Conservation (phyloP, 2,113 vertebrate genomes). For the Xenopus tropicalis region UCB_Xtro_10.0 CM004446.2:105127501-105128000, state of each 20-base stretch:
- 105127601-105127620: conserved; percentile 47
- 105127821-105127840: conserved; percentile 11
- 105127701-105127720: conserved; percentile 40
- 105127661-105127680: conserved; percentile 43
- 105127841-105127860: conserved; percentile 11
- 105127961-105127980: conserved; percentile 34
- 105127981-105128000: conserved; percentile 13
- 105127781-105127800: conserved; percentile 26
- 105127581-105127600: conserved; percentile 43
- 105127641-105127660: conserved; percentile 41
- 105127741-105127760: conserved; percentile 39
- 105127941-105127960: conserved; percentile 41
- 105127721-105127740: conserved; percentile 37
- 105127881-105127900: conserved; percentile 32
- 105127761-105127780: conserved; percentile 44
- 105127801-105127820: conserved; percentile 28
- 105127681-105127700: conserved; percentile 36
- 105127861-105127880: conserved; percentile 35
- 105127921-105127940: conserved; percentile 42
- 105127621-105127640: conserved; percentile 40
- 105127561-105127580: conserved; percentile 45
- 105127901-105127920: conserved; percentile 44
- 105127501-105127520: conserved; percentile 47
- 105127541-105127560: conserved; percentile 42
- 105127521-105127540: conserved; percentile 41